These are phyloP conservation scores for Mionectes macconnelli DNA, from an alignment of 2,113 vertebrate species.

Conservation along the genomic window DNA sequence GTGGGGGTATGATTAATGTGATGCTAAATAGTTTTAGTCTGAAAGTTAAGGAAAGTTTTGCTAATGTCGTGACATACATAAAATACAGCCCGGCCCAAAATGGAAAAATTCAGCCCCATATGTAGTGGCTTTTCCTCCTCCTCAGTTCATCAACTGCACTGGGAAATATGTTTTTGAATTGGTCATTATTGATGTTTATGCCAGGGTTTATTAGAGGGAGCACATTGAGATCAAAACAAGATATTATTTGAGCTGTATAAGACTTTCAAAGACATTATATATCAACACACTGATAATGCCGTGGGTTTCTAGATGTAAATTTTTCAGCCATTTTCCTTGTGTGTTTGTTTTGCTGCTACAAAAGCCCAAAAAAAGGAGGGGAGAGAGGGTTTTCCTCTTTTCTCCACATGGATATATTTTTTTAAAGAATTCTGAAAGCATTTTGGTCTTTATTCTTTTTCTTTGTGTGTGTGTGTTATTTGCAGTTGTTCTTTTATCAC, in stretches of 20 bases:
- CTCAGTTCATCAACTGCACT: neutral
- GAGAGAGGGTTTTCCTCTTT: constrained; percentile 2
- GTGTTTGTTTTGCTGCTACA: neutral
- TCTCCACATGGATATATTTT: neutral
- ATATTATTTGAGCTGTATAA: neutral
- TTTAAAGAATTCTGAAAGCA: constrained; percentile 37
- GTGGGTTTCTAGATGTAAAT: neutral
- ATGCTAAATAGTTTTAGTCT: neutral
- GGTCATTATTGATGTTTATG: neutral
- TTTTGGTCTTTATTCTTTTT: constrained; percentile 10
- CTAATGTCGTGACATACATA: neutral
- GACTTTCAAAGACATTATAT: neutral
- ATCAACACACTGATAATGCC: neutral
- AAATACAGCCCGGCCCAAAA: neutral
- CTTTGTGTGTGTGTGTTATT: constrained; percentile 64
- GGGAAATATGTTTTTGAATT: neutral
- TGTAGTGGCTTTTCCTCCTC: neutral
- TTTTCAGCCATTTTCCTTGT: neutral
- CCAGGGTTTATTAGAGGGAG: neutral
- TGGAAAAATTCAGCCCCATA: neutral
- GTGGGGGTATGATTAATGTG: neutral
- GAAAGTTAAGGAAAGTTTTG: neutral
- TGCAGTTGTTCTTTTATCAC: constrained; percentile 79
- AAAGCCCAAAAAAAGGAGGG: neutral
- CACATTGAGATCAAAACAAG: neutral